These are phyloP conservation scores for Luidia sarsii DNA, from an alignment of 53 echinoderm and acorn worm genomes.

Conservation along the genomic window DNA sequence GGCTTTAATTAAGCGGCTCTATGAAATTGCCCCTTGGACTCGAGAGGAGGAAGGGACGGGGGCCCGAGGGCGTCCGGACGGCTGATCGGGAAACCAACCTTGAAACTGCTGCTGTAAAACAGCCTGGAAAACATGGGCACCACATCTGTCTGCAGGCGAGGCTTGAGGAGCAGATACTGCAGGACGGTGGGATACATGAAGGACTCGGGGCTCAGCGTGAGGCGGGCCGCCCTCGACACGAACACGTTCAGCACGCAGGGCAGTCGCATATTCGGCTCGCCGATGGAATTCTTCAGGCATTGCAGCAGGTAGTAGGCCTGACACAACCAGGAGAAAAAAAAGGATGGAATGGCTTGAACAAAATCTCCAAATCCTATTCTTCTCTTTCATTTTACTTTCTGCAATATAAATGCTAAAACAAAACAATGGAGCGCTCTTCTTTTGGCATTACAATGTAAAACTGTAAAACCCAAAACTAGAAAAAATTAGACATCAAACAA, in stretches of 20 bases:
- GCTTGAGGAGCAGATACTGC: conserved; percentile 81
- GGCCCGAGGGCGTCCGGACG: too few species aligned
- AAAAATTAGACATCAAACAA: too few species aligned
- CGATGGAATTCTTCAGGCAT: conserved; percentile 80
- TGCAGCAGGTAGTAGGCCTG: conserved; percentile 79
- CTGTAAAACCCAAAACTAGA: too few species aligned
- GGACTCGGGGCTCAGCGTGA: conserved; percentile 72
- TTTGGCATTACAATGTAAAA: too few species aligned
- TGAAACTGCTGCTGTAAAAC: conserved; percentile 52
- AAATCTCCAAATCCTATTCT: background rate
- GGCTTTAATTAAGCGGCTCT: too few species aligned
- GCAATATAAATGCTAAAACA: too few species aligned
- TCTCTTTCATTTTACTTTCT: background rate
- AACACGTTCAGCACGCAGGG: conserved; percentile 67
- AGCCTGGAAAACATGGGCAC: conserved; percentile 79
- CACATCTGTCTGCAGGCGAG: conserved; percentile 68
- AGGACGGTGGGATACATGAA: conserved; percentile 73
- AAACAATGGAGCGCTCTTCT: too few species aligned
- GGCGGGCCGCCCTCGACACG: conserved; percentile 40
- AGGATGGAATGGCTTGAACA: background rate
- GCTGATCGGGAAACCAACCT: too few species aligned
- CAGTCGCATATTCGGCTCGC: conserved; percentile 64
- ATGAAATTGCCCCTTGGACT: too few species aligned
- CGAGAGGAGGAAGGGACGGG: too few species aligned
- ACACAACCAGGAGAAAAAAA: background rate